Base-by-base conservation (phyloP, 2,888 invertebrate genomes). In the Lycaena phlaeas region DNA sequence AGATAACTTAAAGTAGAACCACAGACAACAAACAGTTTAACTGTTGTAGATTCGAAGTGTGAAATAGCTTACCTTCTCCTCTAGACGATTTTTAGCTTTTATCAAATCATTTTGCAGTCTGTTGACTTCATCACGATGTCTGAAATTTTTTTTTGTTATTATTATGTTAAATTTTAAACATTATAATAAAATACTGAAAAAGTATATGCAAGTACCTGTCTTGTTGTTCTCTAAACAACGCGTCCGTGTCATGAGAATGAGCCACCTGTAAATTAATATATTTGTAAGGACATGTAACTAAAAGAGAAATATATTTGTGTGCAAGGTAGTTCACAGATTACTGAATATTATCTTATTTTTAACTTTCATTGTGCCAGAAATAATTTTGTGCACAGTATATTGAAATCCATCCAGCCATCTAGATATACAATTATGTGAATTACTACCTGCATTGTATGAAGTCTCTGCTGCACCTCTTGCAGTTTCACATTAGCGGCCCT, bases 61-160 rank as follows among this genome's bases (percentile, higher is more conserved):
- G 18, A 12, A 9, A 14, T 27, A 40, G 3, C 30, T 36, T 22
- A 85, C 85, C 64, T 75, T 85, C 45, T 88, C 89, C 3, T 84
- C 77, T 1, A 88, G 59, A 52, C 87, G 64, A 9, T 64, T 71
- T 54, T 86, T 87, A 1, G 78, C 76, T 43, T 85, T 86, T 44
- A 85, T 75, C 38, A 89, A 66, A 56, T 88, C 86, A 2, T 74
- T 86, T 48, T 87, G 74, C 5, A 88, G 46, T 18, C 85, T 68
- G 26, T 86, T 87, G 50, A 86, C 75, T 56, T 86, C 87, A 58
- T 71, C 86, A 65, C 68, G 79, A 68, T 61, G 71, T 39, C 85
- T 85, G 56, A 50, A 73, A 68, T 11, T 26, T 6, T n/a, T n/a
- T n/a, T n/a, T n/a, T n/a, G n/a, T n/a, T n/a, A n/a, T n/a, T n/a